These are phyloP conservation scores for Euura lappo DNA, from an alignment of 1,140 invertebrate genomes.

Conservation along the genomic window DNA sequence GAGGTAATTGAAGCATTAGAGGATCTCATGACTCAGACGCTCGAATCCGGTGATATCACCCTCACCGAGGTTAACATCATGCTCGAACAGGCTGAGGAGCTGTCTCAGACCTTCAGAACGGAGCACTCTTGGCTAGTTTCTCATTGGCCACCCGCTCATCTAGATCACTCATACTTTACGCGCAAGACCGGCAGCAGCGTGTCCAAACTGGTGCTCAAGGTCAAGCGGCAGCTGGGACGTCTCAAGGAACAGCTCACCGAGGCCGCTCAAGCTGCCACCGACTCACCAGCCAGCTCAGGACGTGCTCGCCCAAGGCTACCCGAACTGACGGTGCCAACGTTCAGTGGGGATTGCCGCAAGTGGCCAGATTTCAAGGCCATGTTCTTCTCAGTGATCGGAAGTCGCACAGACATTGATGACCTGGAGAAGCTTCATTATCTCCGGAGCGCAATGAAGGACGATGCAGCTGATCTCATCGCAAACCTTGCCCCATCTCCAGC, in stretches of 20 bases:
- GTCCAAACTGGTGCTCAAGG: background rate
- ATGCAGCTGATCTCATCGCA: conserved; percentile 14
- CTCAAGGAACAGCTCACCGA: background rate
- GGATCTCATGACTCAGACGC: no score
- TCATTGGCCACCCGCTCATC: background rate
- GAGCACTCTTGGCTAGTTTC: background rate
- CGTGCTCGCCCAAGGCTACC: background rate
- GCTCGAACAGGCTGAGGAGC: background rate
- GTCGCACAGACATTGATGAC: background rate
- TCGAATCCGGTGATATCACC: background rate
- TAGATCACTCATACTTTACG: background rate
- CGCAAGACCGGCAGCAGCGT: background rate
- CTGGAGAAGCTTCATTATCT: conserved; percentile 15
- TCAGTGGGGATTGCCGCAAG: conserved; percentile 1
- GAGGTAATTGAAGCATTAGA: background rate
- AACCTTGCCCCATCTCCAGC: background rate
- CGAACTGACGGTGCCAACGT: background rate
- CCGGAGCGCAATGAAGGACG: background rate
- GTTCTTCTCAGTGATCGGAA: background rate
- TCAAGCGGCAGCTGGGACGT: background rate
- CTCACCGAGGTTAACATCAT: background rate
- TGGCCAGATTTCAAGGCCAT: conserved; percentile 9
- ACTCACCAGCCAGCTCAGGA: background rate
- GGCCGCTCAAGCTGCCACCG: background rate
- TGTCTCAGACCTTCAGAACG: background rate